phyloP scores from a whole-genome alignment of 2,797 vertebrate species.

The Halcyon badia region DNA sequence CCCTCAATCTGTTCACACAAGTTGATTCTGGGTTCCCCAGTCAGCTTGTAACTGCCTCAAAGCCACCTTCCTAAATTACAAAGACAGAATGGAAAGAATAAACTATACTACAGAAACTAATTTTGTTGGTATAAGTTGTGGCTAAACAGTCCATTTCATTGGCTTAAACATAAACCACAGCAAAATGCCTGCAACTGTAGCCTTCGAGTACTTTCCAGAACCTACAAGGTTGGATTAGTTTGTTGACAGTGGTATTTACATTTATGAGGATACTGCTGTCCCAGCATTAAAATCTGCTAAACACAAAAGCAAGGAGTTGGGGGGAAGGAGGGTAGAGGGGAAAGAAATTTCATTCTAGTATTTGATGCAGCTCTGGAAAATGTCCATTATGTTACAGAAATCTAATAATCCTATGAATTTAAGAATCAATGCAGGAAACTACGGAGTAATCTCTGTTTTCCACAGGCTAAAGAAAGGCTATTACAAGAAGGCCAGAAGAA shows the following conservation, averaged over 20 bases:
- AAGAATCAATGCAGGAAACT: not conserved
- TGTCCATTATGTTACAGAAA: not conserved
- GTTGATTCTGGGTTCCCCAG: not conserved
- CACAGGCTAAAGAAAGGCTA: not conserved
- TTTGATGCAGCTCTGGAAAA: not conserved
- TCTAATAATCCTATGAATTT: not conserved
- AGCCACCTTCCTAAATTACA: not conserved
- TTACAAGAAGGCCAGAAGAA: not conserved
- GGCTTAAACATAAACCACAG: not conserved
- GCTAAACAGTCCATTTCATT: not conserved
- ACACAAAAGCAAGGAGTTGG: not conserved
- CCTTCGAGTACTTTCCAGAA: not conserved
- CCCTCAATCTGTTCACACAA: not conserved
- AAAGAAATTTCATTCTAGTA: not conserved
- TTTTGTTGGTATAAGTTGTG: not conserved
- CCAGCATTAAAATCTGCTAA: not conserved
- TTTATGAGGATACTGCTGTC: not conserved
- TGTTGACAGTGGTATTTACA: not conserved
- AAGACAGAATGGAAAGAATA: not conserved
- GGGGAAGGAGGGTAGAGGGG: fast-evolving
- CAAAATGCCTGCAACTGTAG: not conserved
- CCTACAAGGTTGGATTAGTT: not conserved
- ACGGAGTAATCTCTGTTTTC: not conserved
- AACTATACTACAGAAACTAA: not conserved
- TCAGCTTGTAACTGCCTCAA: not conserved